phyloP scores from a whole-genome alignment of 2,888 invertebrate genomes.

The Spicauda simplicius region DNA sequence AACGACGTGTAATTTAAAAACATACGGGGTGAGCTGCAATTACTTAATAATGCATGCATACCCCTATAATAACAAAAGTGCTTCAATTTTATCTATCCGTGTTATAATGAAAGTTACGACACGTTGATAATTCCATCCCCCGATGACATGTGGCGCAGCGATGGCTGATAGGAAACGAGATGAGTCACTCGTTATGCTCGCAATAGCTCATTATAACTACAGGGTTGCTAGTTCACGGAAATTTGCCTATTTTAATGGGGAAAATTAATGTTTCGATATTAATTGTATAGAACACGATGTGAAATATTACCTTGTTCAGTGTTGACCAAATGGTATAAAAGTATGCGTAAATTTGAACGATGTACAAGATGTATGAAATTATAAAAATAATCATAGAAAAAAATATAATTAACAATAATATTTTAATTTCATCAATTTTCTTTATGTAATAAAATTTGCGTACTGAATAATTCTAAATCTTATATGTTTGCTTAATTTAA shows the following conservation, averaged over 20 bases:
- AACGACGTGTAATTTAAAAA: neutral
- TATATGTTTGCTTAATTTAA: too few relatives aligned
- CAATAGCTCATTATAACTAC: conserved; percentile 25
- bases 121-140: conserved; percentile 21
- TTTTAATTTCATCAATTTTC: too few relatives aligned
- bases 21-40: neutral
- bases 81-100: conserved; percentile 9
- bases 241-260: neutral
- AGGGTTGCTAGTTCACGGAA: neutral
- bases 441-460: too few relatives aligned
- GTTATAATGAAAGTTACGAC: conserved; percentile 21
- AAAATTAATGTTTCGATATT: too few relatives aligned
- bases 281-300: too few relatives aligned
- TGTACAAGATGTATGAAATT: too few relatives aligned
- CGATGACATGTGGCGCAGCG: conserved; percentile 59
- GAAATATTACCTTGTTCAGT: too few relatives aligned
- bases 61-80: neutral
- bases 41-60: neutral
- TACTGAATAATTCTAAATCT: too few relatives aligned
- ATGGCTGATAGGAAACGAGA: conserved; percentile 54
- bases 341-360: too few relatives aligned
- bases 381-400: too few relatives aligned
- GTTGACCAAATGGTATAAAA: too few relatives aligned
- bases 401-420: too few relatives aligned
- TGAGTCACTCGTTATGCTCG: conserved; percentile 54